These are phyloP conservation scores for Holothuria glaberrima DNA, from an alignment of 35 echinoderm and acorn worm species.

Conservation along the genomic window DNA sequence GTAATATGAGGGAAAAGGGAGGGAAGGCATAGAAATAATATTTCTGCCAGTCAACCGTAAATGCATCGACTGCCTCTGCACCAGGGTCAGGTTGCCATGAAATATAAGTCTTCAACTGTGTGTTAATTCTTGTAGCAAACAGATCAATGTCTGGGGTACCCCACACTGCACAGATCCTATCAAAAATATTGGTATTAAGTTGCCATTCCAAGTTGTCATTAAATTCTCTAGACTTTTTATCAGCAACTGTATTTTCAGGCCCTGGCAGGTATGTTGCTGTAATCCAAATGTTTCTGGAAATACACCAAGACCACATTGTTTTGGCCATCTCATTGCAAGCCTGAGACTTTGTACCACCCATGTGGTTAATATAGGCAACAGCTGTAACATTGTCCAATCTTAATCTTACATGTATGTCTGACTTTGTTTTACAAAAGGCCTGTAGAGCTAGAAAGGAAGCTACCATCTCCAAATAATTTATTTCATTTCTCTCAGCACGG, in stretches of 20 bases:
- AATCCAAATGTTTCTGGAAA: slow-evolving; percentile 3
- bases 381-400: slow-evolving; percentile 73
- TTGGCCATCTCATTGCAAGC: slow-evolving; percentile 76
- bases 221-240: slow-evolving; percentile 24
- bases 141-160: slow-evolving; percentile 73
- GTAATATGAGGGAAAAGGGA: slow-evolving; percentile 22
- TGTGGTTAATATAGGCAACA: slow-evolving; percentile 19
- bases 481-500: slow-evolving; percentile 37
- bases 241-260: slow-evolving; percentile 4
- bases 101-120: slow-evolving; percentile 56
- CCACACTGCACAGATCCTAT: neutral
- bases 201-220: slow-evolving; percentile 46
- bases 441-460: slow-evolving; percentile 61
- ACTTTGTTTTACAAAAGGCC: slow-evolving; percentile 63
- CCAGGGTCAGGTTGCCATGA: slow-evolving; percentile 82
- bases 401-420: slow-evolving; percentile 66
- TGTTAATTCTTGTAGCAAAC: slow-evolving; percentile 75
- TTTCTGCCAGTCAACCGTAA: slow-evolving; percentile 53
- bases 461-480: slow-evolving; percentile 73
- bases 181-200: neutral
- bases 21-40: slow-evolving; percentile 68
- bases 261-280: slow-evolving; percentile 29
- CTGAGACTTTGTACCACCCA: slow-evolving; percentile 53
- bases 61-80: slow-evolving; percentile 58
- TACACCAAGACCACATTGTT: slow-evolving; percentile 51